phyloP scores from a whole-genome alignment of 2,888 invertebrate species.

The Drosophila helvetica region DNA sequence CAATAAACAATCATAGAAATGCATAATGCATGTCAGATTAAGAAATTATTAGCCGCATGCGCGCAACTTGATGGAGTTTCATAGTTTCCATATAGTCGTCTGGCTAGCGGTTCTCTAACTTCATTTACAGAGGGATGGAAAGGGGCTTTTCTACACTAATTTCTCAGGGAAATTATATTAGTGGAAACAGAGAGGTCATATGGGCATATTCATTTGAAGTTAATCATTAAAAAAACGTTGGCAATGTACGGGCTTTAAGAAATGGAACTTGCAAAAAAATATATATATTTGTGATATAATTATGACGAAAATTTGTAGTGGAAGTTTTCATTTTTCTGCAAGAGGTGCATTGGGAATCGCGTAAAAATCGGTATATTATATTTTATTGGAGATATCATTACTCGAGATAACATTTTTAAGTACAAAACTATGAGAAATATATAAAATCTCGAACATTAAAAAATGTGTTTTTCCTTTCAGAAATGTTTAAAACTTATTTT shows the following conservation, averaged over 20 bases:
- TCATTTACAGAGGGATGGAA: neutral
- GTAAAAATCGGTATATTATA: no score
- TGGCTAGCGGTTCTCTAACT: slow-evolving; percentile 3
- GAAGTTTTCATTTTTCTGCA: no score
- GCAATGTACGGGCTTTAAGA: neutral
- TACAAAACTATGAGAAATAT: no score
- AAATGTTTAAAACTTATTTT: no score
- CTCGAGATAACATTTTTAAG: no score
- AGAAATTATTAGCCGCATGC: slow-evolving; percentile 70
- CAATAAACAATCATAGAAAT: slow-evolving; percentile 67
- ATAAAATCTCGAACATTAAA: no score
- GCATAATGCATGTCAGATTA: slow-evolving; percentile 74
- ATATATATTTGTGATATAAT: no score
- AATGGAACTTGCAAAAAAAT: neutral
- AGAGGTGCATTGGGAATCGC: no score
- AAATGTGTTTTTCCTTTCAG: no score
- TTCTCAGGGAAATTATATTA: neutral
- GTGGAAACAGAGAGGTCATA: neutral
- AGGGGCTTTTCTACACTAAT: neutral
- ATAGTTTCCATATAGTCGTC: neutral
- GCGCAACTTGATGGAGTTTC: neutral
- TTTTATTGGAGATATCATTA: no score
- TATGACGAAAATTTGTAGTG: neutral
- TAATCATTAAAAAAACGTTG: neutral
- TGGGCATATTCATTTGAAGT: neutral